A percentile compares a stretch with the other conserved stretches of the same genome.
These are phyloP conservation scores for Villa cingulata DNA, from an alignment of 2,888 invertebrate genomes.

Conservation along the genomic window DNA sequence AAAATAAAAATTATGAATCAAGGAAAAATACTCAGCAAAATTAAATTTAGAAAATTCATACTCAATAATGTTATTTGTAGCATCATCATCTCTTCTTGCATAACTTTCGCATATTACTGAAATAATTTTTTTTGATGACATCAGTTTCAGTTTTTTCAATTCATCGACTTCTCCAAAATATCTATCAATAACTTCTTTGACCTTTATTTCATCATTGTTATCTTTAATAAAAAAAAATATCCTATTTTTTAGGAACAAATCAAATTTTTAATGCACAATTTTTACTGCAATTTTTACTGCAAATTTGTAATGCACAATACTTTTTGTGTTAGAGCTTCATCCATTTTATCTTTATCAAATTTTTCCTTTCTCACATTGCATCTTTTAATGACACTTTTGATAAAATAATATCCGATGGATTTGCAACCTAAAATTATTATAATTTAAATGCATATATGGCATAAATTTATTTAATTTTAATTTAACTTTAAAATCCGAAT, in stretches of 20 bases:
- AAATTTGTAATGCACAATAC: no score
- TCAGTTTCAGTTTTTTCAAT: slow-evolving; percentile 48
- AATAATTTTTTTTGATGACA: slow-evolving; percentile 62
- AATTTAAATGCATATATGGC: background rate
- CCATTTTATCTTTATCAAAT: slow-evolving; percentile 27
- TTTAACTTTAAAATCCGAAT: no score
- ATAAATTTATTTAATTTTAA: no score
- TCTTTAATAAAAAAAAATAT: slow-evolving; percentile 17
- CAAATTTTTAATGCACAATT: no score
- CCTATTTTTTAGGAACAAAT: background rate
- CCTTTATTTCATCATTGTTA: slow-evolving; percentile 25
- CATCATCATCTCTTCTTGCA: slow-evolving; percentile 47
- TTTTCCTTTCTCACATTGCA: slow-evolving; percentile 20
- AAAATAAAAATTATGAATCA: background rate
- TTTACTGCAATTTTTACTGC: no score
- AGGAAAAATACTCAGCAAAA: background rate
- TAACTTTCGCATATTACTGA: slow-evolving; percentile 57
- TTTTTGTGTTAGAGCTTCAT: slow-evolving; percentile 23
- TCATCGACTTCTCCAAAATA: slow-evolving; percentile 42
- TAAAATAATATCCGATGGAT: slow-evolving; percentile 66
- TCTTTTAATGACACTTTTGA: slow-evolving; percentile 44
- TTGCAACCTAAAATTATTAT: slow-evolving; percentile 52
- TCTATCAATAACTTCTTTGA: slow-evolving; percentile 47
- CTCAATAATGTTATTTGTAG: slow-evolving; percentile 39
- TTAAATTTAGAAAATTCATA: slow-evolving; percentile 3